Percentiles rank a stretch among this genome's conserved stretches.
phyloP scores from a whole-genome alignment of 2,888 invertebrate species.

The Xestia c-nigrum region DNA sequence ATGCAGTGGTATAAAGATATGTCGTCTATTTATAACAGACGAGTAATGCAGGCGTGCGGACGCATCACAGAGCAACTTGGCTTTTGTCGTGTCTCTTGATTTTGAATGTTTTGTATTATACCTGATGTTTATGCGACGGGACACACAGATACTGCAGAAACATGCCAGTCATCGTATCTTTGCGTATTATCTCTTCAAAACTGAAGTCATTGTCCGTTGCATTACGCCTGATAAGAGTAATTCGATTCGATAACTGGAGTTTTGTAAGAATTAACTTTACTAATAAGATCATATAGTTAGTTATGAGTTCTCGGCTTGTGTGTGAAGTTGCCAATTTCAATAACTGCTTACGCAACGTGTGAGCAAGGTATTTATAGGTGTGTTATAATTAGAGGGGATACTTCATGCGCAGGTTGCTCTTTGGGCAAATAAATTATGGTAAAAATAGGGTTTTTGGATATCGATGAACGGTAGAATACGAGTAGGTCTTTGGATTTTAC shows the following conservation, averaged over 20 bases:
- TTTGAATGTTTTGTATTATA: conserved; percentile 76
- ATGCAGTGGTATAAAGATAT: conserved; percentile 84
- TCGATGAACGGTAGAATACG: neutral
- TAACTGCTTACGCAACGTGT: conserved; percentile 58
- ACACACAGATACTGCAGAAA: conserved; percentile 31
- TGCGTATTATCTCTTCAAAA: conserved; percentile 27
- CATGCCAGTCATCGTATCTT: conserved; percentile 40
- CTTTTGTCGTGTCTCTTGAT: conserved; percentile 81
- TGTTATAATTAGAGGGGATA: conserved; percentile 52
- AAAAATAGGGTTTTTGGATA: neutral
- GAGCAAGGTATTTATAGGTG: conserved; percentile 53
- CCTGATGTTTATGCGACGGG: conserved; percentile 56
- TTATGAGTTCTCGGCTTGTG: conserved; percentile 40
- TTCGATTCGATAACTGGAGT: conserved; percentile 39
- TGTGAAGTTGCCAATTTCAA: conserved; percentile 60
- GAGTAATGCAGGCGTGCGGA: conserved; percentile 82
- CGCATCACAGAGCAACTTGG: conserved; percentile 78
- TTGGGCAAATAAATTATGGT: conserved; percentile 24
- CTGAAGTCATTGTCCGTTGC: conserved; percentile 26
- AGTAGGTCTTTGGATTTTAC: neutral
- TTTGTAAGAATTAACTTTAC: conserved; percentile 30
- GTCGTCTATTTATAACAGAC: conserved; percentile 88
- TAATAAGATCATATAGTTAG: conserved; percentile 47
- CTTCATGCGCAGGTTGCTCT: conserved; percentile 34
- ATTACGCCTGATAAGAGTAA: conserved; percentile 34